Evolutionary conservation across 2,797 vertebrate genomes (phyloP), one percentile per base, ranked within the genome.

Genomic region (Hyperoplus immaculatus): DNA sequence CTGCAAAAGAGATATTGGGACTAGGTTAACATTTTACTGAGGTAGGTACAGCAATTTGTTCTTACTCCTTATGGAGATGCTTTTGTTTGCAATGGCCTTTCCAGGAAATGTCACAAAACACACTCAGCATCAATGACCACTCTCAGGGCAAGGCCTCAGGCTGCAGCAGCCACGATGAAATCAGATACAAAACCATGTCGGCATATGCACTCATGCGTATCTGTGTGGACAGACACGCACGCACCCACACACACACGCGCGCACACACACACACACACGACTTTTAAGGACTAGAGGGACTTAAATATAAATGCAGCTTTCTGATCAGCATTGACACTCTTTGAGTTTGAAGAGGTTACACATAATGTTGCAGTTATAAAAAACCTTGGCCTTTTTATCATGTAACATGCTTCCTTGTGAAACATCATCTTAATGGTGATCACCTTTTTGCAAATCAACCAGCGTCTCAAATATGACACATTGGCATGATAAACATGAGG

Each of bases 41-140:
- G 60, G 49, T 80, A 86, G 60, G 58, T 62, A 21, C 72, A 78
- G 56, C 29, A 72, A 70, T 78, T 61, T 83, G 75, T 58, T 60
- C 39, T 72, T 73, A 2, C n/a, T 88, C 78, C 84, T 78, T 69
- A 74, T 66, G 83, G 87, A 86, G 78, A 85, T 63, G 78, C 80
- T 81, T 83, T 80, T 95, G 83, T 94, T 92, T 88, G 89, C 87
- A 78, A 57, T 93, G 88, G 82, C 92, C 91, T 94, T 93, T 92
- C 81, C 55, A 67, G 83, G 64, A 92, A 94, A 94, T 93, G 93
- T 92, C 92, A 93, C 83, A 81, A 69, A 78, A 72, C 78, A 65
- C 82, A 80, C 64, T 82, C 84, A 69, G 83, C 85, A 85, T 88
- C 72, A 69, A 84, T 80, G 78, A 77, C 69, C 83, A 77, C 77